Evolutionary conservation across 2,113 vertebrate genomes (phyloP).

Genomic region (Xenopus borealis): DNA sequence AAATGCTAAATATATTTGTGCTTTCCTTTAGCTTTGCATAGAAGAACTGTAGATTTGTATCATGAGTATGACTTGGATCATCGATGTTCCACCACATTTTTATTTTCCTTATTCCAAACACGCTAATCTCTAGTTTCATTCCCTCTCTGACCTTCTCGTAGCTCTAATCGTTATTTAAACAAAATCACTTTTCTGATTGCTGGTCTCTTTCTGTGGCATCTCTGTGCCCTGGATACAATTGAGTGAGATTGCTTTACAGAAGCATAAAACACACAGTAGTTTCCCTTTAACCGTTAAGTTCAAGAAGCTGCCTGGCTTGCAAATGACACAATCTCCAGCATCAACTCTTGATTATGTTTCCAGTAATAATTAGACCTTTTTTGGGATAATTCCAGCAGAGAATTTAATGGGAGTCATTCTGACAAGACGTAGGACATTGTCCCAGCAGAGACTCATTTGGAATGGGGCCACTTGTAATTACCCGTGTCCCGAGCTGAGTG

Average conservation of each 20-base stretch:
- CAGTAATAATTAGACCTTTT: slow-evolving; percentile 60
- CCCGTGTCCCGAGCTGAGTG: slow-evolving; percentile 57
- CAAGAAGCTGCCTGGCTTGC: background rate
- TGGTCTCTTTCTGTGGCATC: background rate
- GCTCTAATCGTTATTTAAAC: background rate
- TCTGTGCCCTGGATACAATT: background rate
- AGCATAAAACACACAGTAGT: background rate
- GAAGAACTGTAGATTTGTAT: too few relatives aligned
- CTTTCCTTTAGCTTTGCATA: too few relatives aligned
- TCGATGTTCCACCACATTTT: too few relatives aligned
- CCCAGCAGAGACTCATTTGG: slow-evolving; percentile 69
- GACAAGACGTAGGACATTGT: slow-evolving; percentile 67
- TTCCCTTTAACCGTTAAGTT: slow-evolving; percentile 9
- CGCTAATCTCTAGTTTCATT: too few relatives aligned
- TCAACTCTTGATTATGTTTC: slow-evolving; percentile 63
- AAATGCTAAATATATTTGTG: too few relatives aligned
- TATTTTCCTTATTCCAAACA: too few relatives aligned
- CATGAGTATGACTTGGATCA: too few relatives aligned
- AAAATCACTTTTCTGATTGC: background rate
- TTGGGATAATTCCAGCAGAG: slow-evolving; percentile 59
- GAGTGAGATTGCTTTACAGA: background rate
- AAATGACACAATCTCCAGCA: slow-evolving; percentile 52
- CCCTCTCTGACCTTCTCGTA: background rate
- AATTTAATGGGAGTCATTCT: slow-evolving; percentile 65
- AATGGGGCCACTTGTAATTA: slow-evolving; percentile 71